Base-by-base conservation (phyloP, 1,140 invertebrate genomes). In the Drosophila parabipectinata region DNA sequence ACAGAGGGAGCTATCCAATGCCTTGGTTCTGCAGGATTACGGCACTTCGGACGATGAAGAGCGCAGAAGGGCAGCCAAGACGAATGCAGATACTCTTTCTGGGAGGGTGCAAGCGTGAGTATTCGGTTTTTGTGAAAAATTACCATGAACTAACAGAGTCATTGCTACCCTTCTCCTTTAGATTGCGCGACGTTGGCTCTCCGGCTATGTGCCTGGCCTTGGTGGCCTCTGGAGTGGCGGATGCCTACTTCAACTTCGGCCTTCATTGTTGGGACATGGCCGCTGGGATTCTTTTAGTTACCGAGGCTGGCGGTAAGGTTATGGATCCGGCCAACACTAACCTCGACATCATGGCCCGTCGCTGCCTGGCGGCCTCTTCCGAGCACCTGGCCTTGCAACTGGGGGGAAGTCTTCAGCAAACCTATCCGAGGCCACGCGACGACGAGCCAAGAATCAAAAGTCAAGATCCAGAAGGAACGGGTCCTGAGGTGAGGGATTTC, bases 271-370 rank as follows among this genome's bases (percentile, higher is more conserved):
- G 97, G 97, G 97, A 98, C 84, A 95, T 97, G 75, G 97, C 96
- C 10, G 97, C 97, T 9, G 97, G 96, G 6, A 94, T 95, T 85
- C 90, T 99, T 1, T 95, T 99, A 50, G 94, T 99, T 0, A 93
- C 93, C 45, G 98, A 99, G 93, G 98, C 98, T 32, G 98, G 98
- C 10, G 98, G 98, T n/a, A 94, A 95, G n/a, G 94, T 96, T 8
- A 94, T 97, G 34, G 98, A 99, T 93, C 97, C 98, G 9, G 92
- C 94, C 63, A 97, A 97, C 55, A 95, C 95, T 6, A 91, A 94
- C 12, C 93, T 98, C 63, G 97, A 98, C 90, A 91, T 98, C 7
- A 93, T 98, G 92, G 96, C 95, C 21, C 92, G 98, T 60, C 93
- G 97, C 77, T 93, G 97, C 0, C 91, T 98, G 2, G 97, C 95